Evolutionary conservation across 2,888 invertebrate genomes (phyloP).

Genomic region (Leptarthrus brevirostris): DNA sequence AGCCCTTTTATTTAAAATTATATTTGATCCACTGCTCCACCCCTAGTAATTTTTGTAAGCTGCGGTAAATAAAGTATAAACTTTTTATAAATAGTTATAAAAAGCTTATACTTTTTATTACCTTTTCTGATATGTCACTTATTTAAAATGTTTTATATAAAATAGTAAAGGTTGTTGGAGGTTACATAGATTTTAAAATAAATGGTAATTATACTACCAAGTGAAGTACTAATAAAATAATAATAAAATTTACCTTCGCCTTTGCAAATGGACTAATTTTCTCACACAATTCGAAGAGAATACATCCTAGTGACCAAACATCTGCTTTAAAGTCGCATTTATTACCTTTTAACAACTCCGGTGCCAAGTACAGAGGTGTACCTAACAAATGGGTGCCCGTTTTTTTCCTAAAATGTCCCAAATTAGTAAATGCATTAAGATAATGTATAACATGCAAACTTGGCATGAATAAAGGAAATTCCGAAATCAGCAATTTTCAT

Average conservation of each 20-base stretch:
- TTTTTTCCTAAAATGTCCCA: constrained; percentile 50
- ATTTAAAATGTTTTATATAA: not conserved
- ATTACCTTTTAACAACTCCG: constrained; percentile 75
- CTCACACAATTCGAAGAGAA: constrained; percentile 74
- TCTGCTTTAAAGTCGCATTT: constrained; percentile 79
- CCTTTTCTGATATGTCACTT: not conserved
- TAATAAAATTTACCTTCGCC: not conserved
- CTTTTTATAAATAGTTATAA: too few species aligned
- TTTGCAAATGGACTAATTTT: not conserved
- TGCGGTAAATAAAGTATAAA: too few species aligned
- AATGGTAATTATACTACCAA: not conserved
- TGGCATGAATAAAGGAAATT: constrained; percentile 64
- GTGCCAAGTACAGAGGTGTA: constrained; percentile 80
- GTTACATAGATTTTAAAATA: not conserved
- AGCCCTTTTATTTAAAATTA: too few species aligned
- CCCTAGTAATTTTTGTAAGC: too few species aligned
- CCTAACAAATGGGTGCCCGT: constrained; percentile 68
- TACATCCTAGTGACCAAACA: constrained; percentile 79
- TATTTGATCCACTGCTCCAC: too few species aligned
- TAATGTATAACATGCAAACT: constrained; percentile 55
- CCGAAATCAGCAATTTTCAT: constrained; percentile 82
- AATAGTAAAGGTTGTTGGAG: not conserved
- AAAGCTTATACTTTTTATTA: too few species aligned
- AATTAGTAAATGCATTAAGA: constrained; percentile 50
- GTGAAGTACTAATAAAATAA: not conserved